Evolutionary conservation across 2,113 vertebrate genomes (phyloP).

Genomic region (Xiphophorus maculatus): DNA sequence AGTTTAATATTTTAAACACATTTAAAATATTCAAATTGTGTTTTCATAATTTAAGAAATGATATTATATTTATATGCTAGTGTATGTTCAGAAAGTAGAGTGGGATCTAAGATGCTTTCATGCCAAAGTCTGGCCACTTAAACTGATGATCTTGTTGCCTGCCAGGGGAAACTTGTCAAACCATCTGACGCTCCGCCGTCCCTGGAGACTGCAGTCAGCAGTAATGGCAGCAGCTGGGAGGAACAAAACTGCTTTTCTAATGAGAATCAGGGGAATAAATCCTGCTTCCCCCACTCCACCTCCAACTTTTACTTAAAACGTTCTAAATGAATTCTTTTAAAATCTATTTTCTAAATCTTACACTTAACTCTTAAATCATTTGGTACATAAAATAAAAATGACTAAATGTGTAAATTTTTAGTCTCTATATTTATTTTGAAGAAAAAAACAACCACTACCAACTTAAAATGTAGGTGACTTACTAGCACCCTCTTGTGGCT

Average conservation of each 20-base stretch:
- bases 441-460: not conserved
- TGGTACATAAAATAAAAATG: not conserved
- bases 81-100: too few relatives aligned
- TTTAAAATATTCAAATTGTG: not conserved
- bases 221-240: conserved; percentile 25
- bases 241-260: conserved; percentile 32
- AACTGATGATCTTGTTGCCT: conserved; percentile 38
- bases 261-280: conserved; percentile 65
- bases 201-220: conserved; percentile 59
- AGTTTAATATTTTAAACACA: not conserved
- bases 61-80: too few relatives aligned
- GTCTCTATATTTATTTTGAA: not conserved
- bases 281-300: conserved; percentile 29
- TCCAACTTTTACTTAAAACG: not conserved
- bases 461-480: not conserved
- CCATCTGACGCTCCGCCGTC: conserved; percentile 27
- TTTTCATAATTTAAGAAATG: too few relatives aligned
- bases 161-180: conserved; percentile 12
- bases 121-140: too few relatives aligned
- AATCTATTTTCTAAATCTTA: not conserved
- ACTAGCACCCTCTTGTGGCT: conserved; percentile 54
- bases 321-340: conserved; percentile 2
- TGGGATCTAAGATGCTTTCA: not conserved
- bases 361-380: not conserved
- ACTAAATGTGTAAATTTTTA: not conserved